Evolutionary conservation across 2,113 vertebrate genomes (phyloP), one percentile per base, ranked within the genome.

Genomic region (Cryptotis parvus): DNA sequence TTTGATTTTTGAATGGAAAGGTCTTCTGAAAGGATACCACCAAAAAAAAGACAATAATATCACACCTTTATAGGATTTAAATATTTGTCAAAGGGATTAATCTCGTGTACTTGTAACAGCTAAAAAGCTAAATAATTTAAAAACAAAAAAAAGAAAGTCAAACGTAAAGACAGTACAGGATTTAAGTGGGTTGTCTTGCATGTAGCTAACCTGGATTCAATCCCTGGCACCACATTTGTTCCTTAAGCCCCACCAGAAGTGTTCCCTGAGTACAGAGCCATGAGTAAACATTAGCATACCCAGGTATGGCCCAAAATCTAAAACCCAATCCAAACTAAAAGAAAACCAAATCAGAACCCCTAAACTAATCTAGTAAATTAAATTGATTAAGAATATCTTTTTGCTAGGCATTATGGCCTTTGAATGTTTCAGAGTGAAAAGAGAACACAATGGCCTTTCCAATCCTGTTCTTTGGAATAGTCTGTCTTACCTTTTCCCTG

Each of bases 1-100:
- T 75, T 85, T 79, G 6, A 58, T 41, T 69, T 93, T 69, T 92
- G 55, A 84, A 78, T 43, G 85, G 29, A 66, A 87, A 27, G 26
- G 0, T 78, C 94, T 94, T 77, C 73, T 85, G 66, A n/a, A 82
- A 88, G n/a, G 75, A 12, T 6, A 79, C 33, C 10, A 49, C 22
- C 35, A 66, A 15, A 52, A 39, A 39, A 12, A 37, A 49, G 18
- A 55, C 43, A 84, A 75, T 66, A 84, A 43, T 66, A 26, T 4
- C 69, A 77, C 2, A 41, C 24, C 49, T 73, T 58, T 68, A 43
- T 61, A 90, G 70, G 35, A 91, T 88, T 91, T 65, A 72, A 81
- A 66, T 31, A 37, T 9, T 31, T 14, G 58, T 37, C n/a, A 80
- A 5, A 94, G n/a, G 20, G 26, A 82, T 37, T 89, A 31, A 22